Percentiles rank a stretch among this genome's conserved stretches.
Evolutionary conservation across 2,113 vertebrate species (phyloP).

Genomic region (Leptodactylus fuscus): DNA sequence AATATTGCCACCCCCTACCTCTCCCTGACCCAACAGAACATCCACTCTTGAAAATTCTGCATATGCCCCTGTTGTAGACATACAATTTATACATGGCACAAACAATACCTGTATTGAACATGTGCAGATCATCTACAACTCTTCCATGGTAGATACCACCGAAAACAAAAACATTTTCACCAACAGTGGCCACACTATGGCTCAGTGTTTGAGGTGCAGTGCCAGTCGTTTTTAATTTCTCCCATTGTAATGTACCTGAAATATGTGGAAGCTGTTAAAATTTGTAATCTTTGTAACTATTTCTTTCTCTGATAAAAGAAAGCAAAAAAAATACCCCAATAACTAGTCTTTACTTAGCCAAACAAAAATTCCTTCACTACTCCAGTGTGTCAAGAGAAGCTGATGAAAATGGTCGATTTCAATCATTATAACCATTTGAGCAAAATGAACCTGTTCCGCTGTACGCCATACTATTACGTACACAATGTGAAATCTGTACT

Average conservation of each 20-base stretch:
- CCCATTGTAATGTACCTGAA: conserved; percentile 72
- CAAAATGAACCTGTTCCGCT: too few relatives aligned
- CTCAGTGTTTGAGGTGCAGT: conserved; percentile 65
- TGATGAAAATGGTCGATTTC: too few relatives aligned
- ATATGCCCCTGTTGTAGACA: too few relatives aligned
- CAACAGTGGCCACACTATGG: conserved; percentile 67
- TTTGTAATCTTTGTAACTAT: not conserved
- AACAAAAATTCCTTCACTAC: not conserved
- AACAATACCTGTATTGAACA: conserved; percentile 78
- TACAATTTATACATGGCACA: not conserved
- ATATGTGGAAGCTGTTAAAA: not conserved
- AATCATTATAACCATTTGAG: too few relatives aligned
- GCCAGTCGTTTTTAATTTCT: conserved; percentile 64
- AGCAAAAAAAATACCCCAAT: too few relatives aligned
- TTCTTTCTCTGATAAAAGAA: not conserved
- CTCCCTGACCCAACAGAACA: too few relatives aligned
- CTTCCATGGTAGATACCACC: conserved; percentile 65
- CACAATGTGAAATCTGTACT: too few relatives aligned
- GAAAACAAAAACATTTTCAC: conserved; percentile 73
- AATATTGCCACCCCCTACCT: too few relatives aligned
- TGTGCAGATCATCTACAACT: conserved; percentile 67
- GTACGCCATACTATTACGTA: too few relatives aligned
- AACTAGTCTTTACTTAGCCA: too few relatives aligned
- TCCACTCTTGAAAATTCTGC: too few relatives aligned
- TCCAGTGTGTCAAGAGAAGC: not conserved